Conservation (phyloP, 2,113 vertebrate species). For the Nycticryphes semicollaris region DNA sequence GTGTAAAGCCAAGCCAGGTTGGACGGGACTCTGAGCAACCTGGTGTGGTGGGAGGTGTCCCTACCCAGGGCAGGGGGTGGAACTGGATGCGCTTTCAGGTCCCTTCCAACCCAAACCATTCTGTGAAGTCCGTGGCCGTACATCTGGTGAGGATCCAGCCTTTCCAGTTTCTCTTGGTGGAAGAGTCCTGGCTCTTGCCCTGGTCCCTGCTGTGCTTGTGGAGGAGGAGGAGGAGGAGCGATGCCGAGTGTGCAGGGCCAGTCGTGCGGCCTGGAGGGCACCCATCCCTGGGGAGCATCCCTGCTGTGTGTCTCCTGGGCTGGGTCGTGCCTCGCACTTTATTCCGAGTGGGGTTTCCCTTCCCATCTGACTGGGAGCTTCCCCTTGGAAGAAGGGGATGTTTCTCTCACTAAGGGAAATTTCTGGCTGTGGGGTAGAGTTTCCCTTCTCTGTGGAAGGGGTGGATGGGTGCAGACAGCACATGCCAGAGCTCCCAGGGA, state of each 20-base stretch:
- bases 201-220: accelerated
- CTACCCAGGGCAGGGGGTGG: too few species aligned
- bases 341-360: background rate
- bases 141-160: background rate
- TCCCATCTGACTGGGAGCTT: background rate
- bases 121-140: background rate
- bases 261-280: accelerated
- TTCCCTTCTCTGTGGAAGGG: background rate
- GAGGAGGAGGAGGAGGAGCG: background rate
- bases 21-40: too few species aligned
- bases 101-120: too few species aligned
- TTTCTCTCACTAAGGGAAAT: background rate
- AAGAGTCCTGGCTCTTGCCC: background rate
- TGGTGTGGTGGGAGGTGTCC: too few species aligned
- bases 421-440: background rate
- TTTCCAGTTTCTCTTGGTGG: background rate
- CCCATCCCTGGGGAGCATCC: accelerated
- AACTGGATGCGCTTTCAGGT: too few species aligned
- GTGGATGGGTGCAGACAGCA: background rate
- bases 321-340: accelerated
- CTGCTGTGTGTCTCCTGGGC: accelerated
- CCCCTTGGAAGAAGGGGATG: background rate
- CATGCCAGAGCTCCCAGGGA: background rate
- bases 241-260: accelerated
- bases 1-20: background rate